Evolutionary conservation across 2,888 invertebrate species (phyloP), one percentile per base, ranked within the genome.

Genomic region (Drosophila mayaguana): DNA sequence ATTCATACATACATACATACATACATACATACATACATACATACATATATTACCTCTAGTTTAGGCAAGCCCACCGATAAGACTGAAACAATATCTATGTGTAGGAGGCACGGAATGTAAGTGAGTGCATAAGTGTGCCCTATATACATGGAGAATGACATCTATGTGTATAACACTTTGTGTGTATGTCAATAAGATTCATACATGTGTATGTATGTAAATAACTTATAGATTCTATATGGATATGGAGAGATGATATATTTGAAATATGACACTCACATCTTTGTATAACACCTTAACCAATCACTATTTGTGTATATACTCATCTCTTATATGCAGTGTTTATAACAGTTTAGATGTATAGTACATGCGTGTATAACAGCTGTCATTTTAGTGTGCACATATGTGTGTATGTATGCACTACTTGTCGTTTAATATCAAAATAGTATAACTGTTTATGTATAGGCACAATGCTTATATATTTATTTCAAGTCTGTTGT

Each of bases 21-120:
- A 25, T 16, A 11, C 12, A 6, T 2, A 38, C n/a, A 38, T n/a
- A 34, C 34, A 28, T 28, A 28, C 28, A 34, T 16, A 18, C 7
- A 2, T 12, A 14, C 7, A 3, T 3, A 40, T 14, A 9, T 40
- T 25, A n/a, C 36, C 22, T 34, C 22, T 9, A 16, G 18, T 18
- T 66, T 45, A 18, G 25, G 61, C 16, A 56, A 12, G 28, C 45
- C 16, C 43, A 45, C 6, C n/a, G 62, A 57, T 57, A 63, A 63
- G 36, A 12, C 18, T 3, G 11, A 16, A 34, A 20, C 9, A 36
- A 34, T 22, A 3, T 22, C 28, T 38, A n/a, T 28, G n/a, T 46
- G 45, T 25, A 46, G 16, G 9, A 32, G 3, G 11, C 11, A 11
- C 11, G 32, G 11, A n/a, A 28, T 22, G 16, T 25, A 16, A 14